Conservation (phyloP, 2,888 invertebrate species). For the Meta bourneti region DNA sequence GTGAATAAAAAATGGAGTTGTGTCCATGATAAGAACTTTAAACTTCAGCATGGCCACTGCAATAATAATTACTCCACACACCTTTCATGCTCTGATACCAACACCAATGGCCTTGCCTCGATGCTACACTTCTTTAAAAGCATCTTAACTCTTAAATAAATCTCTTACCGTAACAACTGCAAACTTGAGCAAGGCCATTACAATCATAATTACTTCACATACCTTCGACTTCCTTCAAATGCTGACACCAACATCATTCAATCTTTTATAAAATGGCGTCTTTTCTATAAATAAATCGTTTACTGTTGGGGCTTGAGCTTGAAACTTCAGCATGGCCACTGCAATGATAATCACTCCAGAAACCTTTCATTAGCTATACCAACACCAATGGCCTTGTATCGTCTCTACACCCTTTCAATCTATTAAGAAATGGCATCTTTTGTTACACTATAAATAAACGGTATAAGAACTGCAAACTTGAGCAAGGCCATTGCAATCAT, state of each 20-base stretch:
- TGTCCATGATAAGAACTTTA: background rate
- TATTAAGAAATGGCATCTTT: too few species aligned
- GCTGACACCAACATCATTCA: background rate
- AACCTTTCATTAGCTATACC: too few species aligned
- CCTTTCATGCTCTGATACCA: background rate
- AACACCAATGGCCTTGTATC: background rate
- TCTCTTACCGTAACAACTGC: background rate
- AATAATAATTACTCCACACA: background rate
- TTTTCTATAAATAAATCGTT: too few species aligned
- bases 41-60: background rate
- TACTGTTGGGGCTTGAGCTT: too few species aligned
- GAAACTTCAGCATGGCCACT: too few species aligned
- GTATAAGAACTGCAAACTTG: background rate
- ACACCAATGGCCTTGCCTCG: background rate
- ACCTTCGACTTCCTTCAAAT: background rate
- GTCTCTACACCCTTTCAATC: background rate
- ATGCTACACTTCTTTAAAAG: background rate
- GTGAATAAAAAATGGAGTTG: background rate
- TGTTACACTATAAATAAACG: too few species aligned
- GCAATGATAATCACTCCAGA: too few species aligned
- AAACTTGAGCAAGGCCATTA: background rate
- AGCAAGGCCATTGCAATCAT: background rate
- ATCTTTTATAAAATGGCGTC: too few species aligned
- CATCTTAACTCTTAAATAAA: too few species aligned
- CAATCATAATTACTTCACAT: background rate